Conservation (phyloP, 2,113 vertebrate species). For the Sebastes fasciatus region DNA sequence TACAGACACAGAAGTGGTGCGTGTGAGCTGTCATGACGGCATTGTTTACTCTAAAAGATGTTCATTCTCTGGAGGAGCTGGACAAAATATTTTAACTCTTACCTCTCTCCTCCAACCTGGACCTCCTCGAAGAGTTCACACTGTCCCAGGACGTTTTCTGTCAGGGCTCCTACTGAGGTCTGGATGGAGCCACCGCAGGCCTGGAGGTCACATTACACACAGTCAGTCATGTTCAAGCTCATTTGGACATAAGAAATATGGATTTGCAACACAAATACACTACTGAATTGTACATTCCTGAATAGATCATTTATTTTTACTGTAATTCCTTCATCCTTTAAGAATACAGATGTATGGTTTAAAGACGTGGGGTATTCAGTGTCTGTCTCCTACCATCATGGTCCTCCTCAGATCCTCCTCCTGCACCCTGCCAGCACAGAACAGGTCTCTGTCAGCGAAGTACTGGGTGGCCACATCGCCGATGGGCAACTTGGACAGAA, state of each 20-base stretch:
- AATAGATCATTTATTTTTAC: not conserved
- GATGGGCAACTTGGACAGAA: constrained; percentile 95
- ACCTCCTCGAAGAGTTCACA: constrained; percentile 95
- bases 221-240: not conserved
- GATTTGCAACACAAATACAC: not conserved
- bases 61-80: not conserved
- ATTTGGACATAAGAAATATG: not conserved
- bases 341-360: not conserved
- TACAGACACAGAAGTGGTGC: constrained; percentile 49
- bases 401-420: constrained; percentile 98
- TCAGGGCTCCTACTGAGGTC: constrained; percentile 90
- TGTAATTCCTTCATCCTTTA: not conserved
- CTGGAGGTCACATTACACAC: constrained; percentile 75
- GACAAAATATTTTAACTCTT: not conserved
- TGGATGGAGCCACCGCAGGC: constrained; percentile 98
- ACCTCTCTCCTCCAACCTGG: constrained; percentile 98
- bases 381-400: constrained; percentile 90
- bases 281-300: not conserved
- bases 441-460: constrained; percentile 97
- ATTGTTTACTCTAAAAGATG: not conserved
- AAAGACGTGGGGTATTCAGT: not conserved
- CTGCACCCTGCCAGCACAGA: constrained; percentile 95
- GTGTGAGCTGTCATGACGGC: not conserved
- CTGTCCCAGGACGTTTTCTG: constrained; percentile 90
- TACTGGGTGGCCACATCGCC: constrained; percentile 98